Conservation (phyloP, 2,113 vertebrate genomes). For the Fregetta grallaria region DNA sequence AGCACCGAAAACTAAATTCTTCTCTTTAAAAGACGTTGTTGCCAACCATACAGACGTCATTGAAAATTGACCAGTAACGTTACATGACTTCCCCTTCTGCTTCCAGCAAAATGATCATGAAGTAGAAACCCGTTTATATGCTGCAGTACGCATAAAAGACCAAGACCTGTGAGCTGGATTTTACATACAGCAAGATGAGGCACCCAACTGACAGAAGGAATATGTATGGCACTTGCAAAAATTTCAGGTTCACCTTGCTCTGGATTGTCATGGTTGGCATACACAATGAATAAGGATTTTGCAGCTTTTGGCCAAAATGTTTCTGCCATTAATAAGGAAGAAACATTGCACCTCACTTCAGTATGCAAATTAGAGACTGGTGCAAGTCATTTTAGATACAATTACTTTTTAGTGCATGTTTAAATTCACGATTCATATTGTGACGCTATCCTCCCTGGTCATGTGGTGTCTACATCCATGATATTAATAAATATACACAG, state of each 20-base stretch:
- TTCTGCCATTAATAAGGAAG: background rate
- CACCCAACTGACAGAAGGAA: background rate
- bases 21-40: background rate
- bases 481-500: background rate
- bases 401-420: background rate
- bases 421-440: background rate
- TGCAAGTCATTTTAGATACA: background rate
- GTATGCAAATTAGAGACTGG: background rate
- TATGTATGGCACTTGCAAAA: background rate
- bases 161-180: background rate
- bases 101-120: background rate
- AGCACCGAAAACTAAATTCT: background rate
- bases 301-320: background rate
- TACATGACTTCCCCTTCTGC: background rate
- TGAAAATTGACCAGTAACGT: background rate
- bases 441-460: background rate
- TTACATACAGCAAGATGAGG: background rate
- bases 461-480: background rate
- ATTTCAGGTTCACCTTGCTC: background rate
- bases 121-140: background rate
- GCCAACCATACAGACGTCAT: fast-evolving
- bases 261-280: background rate
- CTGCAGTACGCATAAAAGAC: background rate
- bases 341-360: background rate
- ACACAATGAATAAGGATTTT: background rate